A percentile compares a stretch with the other conserved stretches of the same genome.
These are phyloP conservation scores for Drosophila auraria DNA, from an alignment of 1,140 invertebrate genomes.

Conservation along the genomic window DNA sequence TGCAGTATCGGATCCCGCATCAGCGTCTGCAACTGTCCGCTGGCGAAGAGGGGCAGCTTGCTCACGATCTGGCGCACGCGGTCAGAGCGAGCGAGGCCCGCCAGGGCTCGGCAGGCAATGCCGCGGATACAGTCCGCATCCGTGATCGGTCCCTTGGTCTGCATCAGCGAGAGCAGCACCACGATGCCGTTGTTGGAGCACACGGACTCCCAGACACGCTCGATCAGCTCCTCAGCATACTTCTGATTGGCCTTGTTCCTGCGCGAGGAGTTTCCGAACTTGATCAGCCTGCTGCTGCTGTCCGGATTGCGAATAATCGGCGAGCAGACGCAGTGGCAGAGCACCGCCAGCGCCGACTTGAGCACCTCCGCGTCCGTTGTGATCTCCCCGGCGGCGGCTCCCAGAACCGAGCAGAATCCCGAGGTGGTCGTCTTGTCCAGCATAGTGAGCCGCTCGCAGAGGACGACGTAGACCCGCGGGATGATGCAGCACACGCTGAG, in stretches of 20 bases:
- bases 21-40: slow-evolving; percentile 95
- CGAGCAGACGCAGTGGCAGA: slow-evolving; percentile 97
- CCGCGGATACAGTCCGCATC: slow-evolving; percentile 97
- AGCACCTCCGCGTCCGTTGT: slow-evolving; percentile 95
- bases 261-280: slow-evolving; percentile 86
- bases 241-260: slow-evolving; percentile 91
- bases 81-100: slow-evolving; percentile 95
- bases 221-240: slow-evolving; percentile 93
- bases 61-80: slow-evolving; percentile 97
- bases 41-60: slow-evolving; percentile 97
- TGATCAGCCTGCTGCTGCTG: slow-evolving; percentile 85
- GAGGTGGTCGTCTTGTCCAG: slow-evolving; percentile 89
- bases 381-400: slow-evolving; percentile 95
- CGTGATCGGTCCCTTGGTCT: slow-evolving; percentile 96
- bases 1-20: slow-evolving; percentile 98
- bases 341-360: slow-evolving; percentile 93
- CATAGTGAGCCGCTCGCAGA: slow-evolving; percentile 92
- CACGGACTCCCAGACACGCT: slow-evolving; percentile 96
- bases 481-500: slow-evolving; percentile 95
- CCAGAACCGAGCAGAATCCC: slow-evolving; percentile 90
- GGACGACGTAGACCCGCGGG: slow-evolving; percentile 92
- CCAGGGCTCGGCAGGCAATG: slow-evolving; percentile 95
- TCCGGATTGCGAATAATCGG: slow-evolving; percentile 90
- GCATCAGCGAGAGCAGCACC: slow-evolving; percentile 93
- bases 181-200: slow-evolving; percentile 98